Conservation (phyloP, 2,113 vertebrate species). For the Dryoscopus gambensis region DNA sequence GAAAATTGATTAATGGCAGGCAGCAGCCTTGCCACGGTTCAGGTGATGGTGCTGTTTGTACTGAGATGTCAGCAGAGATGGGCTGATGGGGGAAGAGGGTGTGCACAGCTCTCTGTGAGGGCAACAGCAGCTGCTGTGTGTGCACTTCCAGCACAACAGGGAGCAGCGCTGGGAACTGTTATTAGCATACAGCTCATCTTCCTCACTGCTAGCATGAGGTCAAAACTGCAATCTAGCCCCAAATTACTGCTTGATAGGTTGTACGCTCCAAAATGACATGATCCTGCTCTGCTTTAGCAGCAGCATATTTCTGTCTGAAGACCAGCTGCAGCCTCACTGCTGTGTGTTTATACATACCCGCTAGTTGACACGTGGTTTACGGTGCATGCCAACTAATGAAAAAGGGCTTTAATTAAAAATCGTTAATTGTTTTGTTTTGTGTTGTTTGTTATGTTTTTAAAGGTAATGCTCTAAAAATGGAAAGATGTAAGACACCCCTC, state of each 20-base stretch:
- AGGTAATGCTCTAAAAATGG: not conserved
- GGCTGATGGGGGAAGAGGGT: not conserved
- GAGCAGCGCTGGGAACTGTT: not conserved
- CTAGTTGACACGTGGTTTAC: not conserved
- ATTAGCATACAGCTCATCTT: not conserved
- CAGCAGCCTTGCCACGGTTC: not conserved
- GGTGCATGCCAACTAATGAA: not conserved
- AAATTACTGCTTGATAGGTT: not conserved
- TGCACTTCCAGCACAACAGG: not conserved
- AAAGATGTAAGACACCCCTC: not conserved
- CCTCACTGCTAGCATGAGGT: not conserved
- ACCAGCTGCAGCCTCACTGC: not conserved
- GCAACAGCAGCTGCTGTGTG: not conserved
- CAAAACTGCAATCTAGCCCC: not conserved
- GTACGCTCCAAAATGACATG: not conserved
- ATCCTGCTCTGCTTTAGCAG: not conserved
- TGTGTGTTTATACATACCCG: not conserved
- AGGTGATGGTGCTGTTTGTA: not conserved
- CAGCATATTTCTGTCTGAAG: not conserved
- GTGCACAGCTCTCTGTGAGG: fast-evolving
- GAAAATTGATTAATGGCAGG: not conserved
- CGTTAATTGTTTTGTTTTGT: not conserved
- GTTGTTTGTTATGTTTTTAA: not conserved
- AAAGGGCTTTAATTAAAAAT: not conserved
- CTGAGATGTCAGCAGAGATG: not conserved